Evolutionary conservation across 2,888 invertebrate genomes (phyloP).

Genomic region (Epiblema foenella): DNA sequence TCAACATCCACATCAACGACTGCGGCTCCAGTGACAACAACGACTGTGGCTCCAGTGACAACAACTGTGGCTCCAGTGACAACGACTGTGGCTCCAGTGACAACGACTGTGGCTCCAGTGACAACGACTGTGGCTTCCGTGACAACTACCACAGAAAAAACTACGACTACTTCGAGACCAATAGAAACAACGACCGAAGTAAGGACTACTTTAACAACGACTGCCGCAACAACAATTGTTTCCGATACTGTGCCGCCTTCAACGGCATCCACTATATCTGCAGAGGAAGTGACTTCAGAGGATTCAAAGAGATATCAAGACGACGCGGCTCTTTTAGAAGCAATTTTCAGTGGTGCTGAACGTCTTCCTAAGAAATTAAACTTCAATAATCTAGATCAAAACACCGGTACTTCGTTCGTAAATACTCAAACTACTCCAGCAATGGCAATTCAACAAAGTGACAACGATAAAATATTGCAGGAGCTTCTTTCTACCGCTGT

Average conservation of each 20-base stretch:
- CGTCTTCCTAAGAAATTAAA: slow-evolving; percentile 75
- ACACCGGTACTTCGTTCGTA: slow-evolving; percentile 48
- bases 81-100: too few relatives aligned
- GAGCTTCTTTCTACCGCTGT: slow-evolving; percentile 64
- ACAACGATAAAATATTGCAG: slow-evolving; percentile 68
- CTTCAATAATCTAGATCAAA: slow-evolving; percentile 55
- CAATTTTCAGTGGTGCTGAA: slow-evolving; percentile 64
- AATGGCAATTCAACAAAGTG: slow-evolving; percentile 51
- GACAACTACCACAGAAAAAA: slow-evolving; percentile 47
- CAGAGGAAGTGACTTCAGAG: slow-evolving; percentile 47
- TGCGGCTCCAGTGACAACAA: slow-evolving; percentile 47
- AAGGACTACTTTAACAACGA: slow-evolving; percentile 52
- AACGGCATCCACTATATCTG: slow-evolving; percentile 45
- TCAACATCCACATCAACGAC: slow-evolving; percentile 40
- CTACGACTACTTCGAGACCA: slow-evolving; percentile 47
- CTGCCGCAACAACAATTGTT: slow-evolving; percentile 59
- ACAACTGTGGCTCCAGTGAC: too few relatives aligned
- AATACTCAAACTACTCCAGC: slow-evolving; percentile 51
- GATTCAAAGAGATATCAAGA: slow-evolving; percentile 64
- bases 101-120: too few relatives aligned
- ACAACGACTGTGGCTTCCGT: slow-evolving; percentile 45
- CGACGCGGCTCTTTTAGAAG: slow-evolving; percentile 63
- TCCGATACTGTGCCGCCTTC: slow-evolving; percentile 54
- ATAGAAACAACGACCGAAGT: slow-evolving; percentile 44
- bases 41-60: slow-evolving; percentile 21